Conservation (phyloP, 2,888 invertebrate genomes). For the Homarus gammarus region DNA sequence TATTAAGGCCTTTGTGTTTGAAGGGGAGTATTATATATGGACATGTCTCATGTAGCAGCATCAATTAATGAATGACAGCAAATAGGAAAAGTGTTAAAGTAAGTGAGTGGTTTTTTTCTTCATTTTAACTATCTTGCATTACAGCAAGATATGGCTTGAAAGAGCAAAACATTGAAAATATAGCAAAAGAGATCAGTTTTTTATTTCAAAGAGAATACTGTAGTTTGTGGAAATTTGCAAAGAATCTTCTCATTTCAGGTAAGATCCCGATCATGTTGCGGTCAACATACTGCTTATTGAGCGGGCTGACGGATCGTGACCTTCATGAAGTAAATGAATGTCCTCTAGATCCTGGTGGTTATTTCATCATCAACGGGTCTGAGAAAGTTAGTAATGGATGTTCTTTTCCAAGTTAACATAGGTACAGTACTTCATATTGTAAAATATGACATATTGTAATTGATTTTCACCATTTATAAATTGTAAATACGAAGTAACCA, state of each 20-base stretch:
- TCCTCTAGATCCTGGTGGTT: constrained; percentile 99
- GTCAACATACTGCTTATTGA: constrained; percentile 97
- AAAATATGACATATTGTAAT: not conserved
- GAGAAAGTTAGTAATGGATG: constrained; percentile 87
- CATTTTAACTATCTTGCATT: too few relatives aligned
- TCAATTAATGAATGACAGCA: too few relatives aligned
- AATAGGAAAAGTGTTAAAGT: too few relatives aligned
- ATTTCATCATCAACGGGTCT: constrained; percentile 99
- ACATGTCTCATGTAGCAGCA: too few relatives aligned
- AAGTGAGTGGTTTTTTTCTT: too few relatives aligned
- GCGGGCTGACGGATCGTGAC: constrained; percentile 98
- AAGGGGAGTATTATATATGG: too few relatives aligned
- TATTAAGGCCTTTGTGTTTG: too few relatives aligned
- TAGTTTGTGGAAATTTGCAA: too few relatives aligned
- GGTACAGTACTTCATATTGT: not conserved
- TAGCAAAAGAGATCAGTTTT: too few relatives aligned
- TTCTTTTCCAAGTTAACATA: not conserved
- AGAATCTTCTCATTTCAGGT: constrained; percentile 79
- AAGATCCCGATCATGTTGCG: constrained; percentile 99
- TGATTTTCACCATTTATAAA: not conserved
- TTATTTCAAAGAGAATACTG: not conserved
- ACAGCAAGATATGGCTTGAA: too few relatives aligned
- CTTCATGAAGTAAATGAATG: constrained; percentile 99
- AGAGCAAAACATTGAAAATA: too few relatives aligned
- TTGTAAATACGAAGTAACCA: too few relatives aligned